Evolutionary conservation across 2,888 invertebrate species (phyloP), one percentile per base, ranked within the genome.

Genomic region (Gymnocheta viridis): DNA sequence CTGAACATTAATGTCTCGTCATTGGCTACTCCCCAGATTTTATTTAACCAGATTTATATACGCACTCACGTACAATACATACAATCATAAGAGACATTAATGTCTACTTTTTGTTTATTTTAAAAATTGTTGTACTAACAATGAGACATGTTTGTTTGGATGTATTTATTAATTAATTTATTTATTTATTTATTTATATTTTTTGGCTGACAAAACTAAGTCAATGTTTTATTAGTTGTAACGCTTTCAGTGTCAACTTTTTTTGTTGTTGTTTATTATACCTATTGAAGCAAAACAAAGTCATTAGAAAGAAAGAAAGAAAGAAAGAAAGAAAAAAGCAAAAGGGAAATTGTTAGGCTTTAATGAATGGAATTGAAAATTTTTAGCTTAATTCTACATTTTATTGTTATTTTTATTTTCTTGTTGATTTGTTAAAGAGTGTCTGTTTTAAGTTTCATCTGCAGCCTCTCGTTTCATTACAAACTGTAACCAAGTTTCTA

Each of bases 131-230:
- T 14, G 3, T 47, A 47, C 56, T 32, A 1, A 14, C 2, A 9
- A 14, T 5, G 4, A 17, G 38, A 35, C 35, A 44, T 19, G 56
- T 35, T 17, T 27, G 17, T 27, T 17, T 27, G 17, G 19, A 19
- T 66, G 41, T 32, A 17, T 47, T 35, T 49, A 29, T 58, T n/a
- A n/a, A n/a, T 22, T 24, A n/a, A 22, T 14, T 64, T 41, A 10
- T 14, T 14, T 32, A 14, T 44, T 27, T 44, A 7, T 58, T 49
- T 60, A 4, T 32, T 67, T 32, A 44, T 44, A 19, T 4, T 47
- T 70, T 67, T 72, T 67, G 60, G 82, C 81, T 35, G 17, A 24
- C 44, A 81, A 81, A 81, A 69, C 67, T 81, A 67, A 81, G 74
- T 69, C 81, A 81, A 51, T 74, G 54, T 74, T 67, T 74, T 27